phyloP scores from a whole-genome alignment of 2,797 vertebrate species.

The Microctenopoma lineatum region DNA sequence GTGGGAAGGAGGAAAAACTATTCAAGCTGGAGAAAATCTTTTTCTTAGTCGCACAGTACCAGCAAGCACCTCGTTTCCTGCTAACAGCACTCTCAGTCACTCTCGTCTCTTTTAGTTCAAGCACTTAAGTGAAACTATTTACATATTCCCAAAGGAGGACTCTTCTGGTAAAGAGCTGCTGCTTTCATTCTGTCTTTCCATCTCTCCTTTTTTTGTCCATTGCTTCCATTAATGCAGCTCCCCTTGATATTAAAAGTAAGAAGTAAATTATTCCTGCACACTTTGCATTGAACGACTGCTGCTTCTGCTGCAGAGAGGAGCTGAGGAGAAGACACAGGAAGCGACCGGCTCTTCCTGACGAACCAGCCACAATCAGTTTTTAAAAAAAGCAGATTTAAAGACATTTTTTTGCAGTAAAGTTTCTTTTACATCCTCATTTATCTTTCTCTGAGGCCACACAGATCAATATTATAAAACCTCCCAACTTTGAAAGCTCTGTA shows the following conservation, averaged over 20 bases:
- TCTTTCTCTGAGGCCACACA: conserved; percentile 40
- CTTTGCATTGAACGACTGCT: conserved; percentile 43
- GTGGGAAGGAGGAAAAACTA: background rate
- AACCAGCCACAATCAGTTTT: conserved; percentile 19
- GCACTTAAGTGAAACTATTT: conserved; percentile 67
- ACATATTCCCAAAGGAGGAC: conserved; percentile 57
- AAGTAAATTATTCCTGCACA: conserved; percentile 36
- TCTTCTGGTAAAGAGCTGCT: conserved; percentile 51
- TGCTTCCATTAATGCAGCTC: conserved; percentile 39
- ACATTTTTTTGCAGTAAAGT: conserved; percentile 8
- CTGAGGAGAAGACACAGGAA: conserved; percentile 32
- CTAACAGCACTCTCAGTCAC: conserved; percentile 52
- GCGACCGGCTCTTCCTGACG: conserved; percentile 7
- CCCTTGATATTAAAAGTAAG: conserved; percentile 33
- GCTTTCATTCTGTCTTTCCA: conserved; percentile 50
- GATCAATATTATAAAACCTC: conserved; percentile 34
- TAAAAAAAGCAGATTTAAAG: conserved; percentile 15
- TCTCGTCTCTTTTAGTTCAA: conserved; percentile 52
- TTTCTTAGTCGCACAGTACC: conserved; percentile 41
- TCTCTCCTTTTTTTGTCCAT: conserved; percentile 26
- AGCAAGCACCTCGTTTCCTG: conserved; percentile 30
- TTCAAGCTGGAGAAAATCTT: conserved; percentile 32
- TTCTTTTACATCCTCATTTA: conserved; percentile 35
- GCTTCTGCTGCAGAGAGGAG: conserved; percentile 31
- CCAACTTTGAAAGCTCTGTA: conserved; percentile 36